These are phyloP conservation scores for Tupiocoris notatus DNA, from an alignment of 2,888 invertebrate species.

Conservation along the genomic window DNA sequence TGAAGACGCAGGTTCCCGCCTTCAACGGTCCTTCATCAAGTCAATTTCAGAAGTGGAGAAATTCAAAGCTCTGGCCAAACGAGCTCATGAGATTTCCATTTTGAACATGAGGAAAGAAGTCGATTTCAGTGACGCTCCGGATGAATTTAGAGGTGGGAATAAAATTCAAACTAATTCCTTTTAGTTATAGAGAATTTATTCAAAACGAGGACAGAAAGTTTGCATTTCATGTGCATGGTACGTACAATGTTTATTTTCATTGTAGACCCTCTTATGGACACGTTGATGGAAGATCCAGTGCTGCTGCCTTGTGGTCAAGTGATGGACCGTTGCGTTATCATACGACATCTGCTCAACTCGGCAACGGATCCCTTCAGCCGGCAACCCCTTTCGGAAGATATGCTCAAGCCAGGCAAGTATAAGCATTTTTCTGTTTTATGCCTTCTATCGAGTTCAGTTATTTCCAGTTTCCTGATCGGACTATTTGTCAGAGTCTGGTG, in stretches of 20 bases:
- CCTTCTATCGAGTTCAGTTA: not conserved
- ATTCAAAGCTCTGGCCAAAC: slow-evolving; percentile 73
- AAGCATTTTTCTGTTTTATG: not conserved
- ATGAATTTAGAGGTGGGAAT: slow-evolving; percentile 74
- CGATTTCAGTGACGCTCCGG: slow-evolving; percentile 92
- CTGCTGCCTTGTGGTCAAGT: slow-evolving; percentile 84
- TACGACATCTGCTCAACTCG: slow-evolving; percentile 90
- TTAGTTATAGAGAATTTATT: not conserved
- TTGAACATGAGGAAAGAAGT: slow-evolving; percentile 82
- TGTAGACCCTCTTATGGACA: slow-evolving; percentile 92
- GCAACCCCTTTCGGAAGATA: slow-evolving; percentile 90
- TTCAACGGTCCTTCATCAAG: slow-evolving; percentile 81
- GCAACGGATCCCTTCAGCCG: slow-evolving; percentile 98
- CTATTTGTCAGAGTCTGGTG: no score
- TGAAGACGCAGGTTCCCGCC: slow-evolving; percentile 80
- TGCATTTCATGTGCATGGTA: no score
- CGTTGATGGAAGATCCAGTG: slow-evolving; percentile 94
- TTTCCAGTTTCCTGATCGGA: no score
- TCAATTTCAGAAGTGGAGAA: slow-evolving; percentile 73
- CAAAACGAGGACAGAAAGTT: no score
- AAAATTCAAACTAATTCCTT: not conserved
- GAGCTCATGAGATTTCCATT: slow-evolving; percentile 71
- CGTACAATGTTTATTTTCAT: slow-evolving; percentile 27
- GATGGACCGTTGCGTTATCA: slow-evolving; percentile 92
- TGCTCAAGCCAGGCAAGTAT: slow-evolving; percentile 76